These are phyloP conservation scores for Thomomys bottae DNA, from an alignment of 2,113 vertebrate species.

Conservation along the genomic window DNA sequence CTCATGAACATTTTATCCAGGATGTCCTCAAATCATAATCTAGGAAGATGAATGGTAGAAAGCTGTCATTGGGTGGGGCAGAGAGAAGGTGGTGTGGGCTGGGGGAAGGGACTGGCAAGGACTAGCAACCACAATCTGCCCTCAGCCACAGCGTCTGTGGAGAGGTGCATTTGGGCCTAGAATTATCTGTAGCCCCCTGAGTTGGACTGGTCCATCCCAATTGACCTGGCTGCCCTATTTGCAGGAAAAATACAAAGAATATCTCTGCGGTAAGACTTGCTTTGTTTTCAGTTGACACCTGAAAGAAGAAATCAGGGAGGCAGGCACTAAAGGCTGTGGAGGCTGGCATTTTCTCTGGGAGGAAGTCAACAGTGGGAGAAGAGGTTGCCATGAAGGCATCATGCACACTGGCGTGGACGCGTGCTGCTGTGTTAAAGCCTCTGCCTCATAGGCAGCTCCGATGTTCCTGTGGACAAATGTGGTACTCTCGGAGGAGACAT, in stretches of 20 bases:
- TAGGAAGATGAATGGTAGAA: background rate
- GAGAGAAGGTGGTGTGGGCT: background rate
- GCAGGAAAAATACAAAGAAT: background rate
- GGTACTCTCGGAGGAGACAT: constrained; percentile 67
- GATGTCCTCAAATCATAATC: too few relatives aligned
- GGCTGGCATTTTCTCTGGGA: constrained; percentile 36
- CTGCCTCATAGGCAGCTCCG: constrained; percentile 63
- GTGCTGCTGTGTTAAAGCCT: constrained; percentile 16
- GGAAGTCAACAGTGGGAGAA: constrained; percentile 45
- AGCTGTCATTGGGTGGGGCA: rapidly evolving
- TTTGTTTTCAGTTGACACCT: background rate
- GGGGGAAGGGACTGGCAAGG: background rate
- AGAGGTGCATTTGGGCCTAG: background rate
- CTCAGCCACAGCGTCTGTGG: too few relatives aligned
- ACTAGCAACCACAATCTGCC: background rate
- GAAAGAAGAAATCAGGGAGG: background rate
- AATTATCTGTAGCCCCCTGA: background rate
- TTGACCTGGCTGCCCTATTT: background rate
- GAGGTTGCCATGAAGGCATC: constrained; percentile 58
- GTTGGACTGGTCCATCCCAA: background rate
- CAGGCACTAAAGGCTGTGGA: rapidly evolving
- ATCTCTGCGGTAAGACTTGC: rapidly evolving
- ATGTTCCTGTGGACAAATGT: constrained; percentile 75
- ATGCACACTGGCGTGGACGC: constrained; percentile 57
- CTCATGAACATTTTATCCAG: too few relatives aligned